Conservation (phyloP, 2,888 invertebrate genomes). For the Sceliomorpha sp. region DNA sequence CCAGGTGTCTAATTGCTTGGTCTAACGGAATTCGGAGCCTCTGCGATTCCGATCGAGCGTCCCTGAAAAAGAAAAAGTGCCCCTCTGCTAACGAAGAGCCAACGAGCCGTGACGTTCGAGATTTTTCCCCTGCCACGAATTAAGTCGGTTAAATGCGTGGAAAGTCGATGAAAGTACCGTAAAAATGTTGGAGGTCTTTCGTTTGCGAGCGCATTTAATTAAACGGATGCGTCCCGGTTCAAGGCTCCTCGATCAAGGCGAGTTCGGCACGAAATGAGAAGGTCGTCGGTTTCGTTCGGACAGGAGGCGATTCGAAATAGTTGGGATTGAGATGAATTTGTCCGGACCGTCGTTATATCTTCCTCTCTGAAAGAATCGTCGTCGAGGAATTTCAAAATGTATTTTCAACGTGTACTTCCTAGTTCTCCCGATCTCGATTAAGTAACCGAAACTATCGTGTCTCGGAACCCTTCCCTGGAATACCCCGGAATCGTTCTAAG, state of each 20-base stretch:
- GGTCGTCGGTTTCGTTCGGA: background rate
- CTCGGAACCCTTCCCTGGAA: conserved; percentile 5
- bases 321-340: no score
- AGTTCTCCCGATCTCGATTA: no score
- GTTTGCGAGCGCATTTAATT: conserved; percentile 8
- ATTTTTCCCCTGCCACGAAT: conserved; percentile 6
- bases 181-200: conserved; percentile 5
- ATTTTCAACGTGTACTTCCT: no score
- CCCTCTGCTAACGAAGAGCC: background rate
- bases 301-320: background rate
- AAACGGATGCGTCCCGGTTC: background rate
- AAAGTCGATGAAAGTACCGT: conserved; percentile 15
- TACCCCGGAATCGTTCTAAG: conserved; percentile 15
- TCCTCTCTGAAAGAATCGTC: no score
- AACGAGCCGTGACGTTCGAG: conserved; percentile 10
- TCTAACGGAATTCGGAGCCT: background rate
- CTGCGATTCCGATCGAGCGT: no score
- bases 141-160: conserved; percentile 17
- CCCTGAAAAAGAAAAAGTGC: background rate
- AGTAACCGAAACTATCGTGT: no score
- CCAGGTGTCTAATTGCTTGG: conserved; percentile 39
- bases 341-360: no score
- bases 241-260: background rate
- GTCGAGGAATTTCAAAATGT: no score
- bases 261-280: background rate